Evolutionary conservation across 2,888 invertebrate species (phyloP), one percentile per base, ranked within the genome.

Genomic region (Papilio gigon): DNA sequence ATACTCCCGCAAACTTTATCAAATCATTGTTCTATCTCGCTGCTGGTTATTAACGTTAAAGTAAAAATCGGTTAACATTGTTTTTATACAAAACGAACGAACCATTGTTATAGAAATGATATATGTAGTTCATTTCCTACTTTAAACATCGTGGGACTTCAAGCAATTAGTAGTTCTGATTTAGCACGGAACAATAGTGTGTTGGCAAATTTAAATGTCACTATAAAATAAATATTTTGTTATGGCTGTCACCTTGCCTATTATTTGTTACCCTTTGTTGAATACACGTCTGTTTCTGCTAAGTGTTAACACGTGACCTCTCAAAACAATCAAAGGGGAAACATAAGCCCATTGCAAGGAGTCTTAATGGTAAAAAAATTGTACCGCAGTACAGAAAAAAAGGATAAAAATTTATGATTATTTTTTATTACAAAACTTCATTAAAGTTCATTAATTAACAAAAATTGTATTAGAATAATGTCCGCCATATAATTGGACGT

Each of bases 281-380:
- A 50, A 50, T 22, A 22, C 50, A 30, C 35, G n/a, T 40, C 37
- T 25, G 50, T 56, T 64, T 22, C 47, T 27, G n/a, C n/a, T 53
- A 40, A 56, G 64, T 37, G 37, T 37, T 35, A 9, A 64, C 64
- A 64, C 64, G 64, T 40, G 64, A 40, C 64, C 20, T 53, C 22
- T 64, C 22, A 56, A 53, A 56, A 64, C 30, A 64, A 56, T 50
- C n/a, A 63, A 25, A n/a, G 42, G 61, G 27, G 42, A 44, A 42
- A 1, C 27, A 25, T 40, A 22, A 40, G 9, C 11, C 11, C 8
- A 53, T 25, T 40, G 27, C 9, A 56, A 17, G 27, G 53, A 17
- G 9, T 27, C 9, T 30, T 56, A 17, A 30, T n/a, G 4, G 40
- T 40, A 40, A 40, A 40, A 40, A 40, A 40, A 1, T 35, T 8